These are phyloP conservation scores for Threskiornis aethiopicus DNA, from an alignment of 2,797 vertebrate species.

Conservation along the genomic window DNA sequence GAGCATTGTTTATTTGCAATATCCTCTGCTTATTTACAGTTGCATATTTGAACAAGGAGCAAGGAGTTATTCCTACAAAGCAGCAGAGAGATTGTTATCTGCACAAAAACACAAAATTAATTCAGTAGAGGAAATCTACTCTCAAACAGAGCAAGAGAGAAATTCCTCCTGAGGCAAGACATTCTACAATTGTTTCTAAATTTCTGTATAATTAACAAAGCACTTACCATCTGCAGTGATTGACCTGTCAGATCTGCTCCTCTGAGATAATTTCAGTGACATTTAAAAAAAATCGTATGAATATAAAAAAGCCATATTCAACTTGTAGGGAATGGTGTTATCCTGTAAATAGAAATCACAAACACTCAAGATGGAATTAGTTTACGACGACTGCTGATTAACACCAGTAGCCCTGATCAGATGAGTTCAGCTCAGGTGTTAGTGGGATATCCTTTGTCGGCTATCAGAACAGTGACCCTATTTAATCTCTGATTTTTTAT, in stretches of 20 bases:
- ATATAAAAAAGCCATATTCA: constrained; percentile 72
- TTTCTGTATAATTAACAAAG: constrained; percentile 82
- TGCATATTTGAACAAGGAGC: constrained; percentile 77
- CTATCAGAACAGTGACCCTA: neutral
- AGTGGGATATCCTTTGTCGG: neutral
- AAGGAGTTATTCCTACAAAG: constrained; percentile 73
- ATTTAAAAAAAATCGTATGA: constrained; percentile 67
- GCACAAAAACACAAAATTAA: constrained; percentile 75
- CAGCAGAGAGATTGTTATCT: constrained; percentile 76
- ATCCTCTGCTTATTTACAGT: constrained; percentile 80
- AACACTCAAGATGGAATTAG: constrained; percentile 56
- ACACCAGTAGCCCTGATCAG: constrained; percentile 35
- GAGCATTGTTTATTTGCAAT: constrained; percentile 77
- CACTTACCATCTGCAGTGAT: constrained; percentile 78
- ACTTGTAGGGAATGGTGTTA: constrained; percentile 66
- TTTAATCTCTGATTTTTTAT: neutral
- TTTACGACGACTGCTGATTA: constrained; percentile 45
- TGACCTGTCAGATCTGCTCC: constrained; percentile 79
- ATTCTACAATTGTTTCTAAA: constrained; percentile 80
- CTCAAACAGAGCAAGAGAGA: constrained; percentile 69
- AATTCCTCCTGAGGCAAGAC: constrained; percentile 80
- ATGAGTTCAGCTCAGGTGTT: constrained; percentile 35
- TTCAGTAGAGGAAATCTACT: constrained; percentile 69
- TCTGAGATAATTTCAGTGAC: constrained; percentile 79
- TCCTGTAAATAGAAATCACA: constrained; percentile 69